These are phyloP conservation scores for Ceratina japonica DNA, from an alignment of 1,140 invertebrate species.

Conservation along the genomic window DNA sequence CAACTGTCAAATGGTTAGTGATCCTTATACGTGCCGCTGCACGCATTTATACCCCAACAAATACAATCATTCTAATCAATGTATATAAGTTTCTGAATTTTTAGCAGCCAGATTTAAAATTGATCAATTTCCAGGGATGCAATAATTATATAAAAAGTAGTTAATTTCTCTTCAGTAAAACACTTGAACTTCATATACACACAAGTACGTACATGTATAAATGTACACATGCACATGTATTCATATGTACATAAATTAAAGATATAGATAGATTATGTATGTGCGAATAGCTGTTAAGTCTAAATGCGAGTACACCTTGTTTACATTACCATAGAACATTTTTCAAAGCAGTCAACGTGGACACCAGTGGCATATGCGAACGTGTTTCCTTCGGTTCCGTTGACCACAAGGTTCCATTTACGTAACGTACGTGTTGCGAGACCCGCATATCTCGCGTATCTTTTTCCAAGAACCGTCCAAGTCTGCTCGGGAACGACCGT, in stretches of 20 bases:
- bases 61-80: no score
- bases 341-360: not conserved
- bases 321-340: slow-evolving; percentile 2
- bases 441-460: slow-evolving; percentile 29
- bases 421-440: slow-evolving; percentile 48
- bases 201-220: not conserved
- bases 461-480: slow-evolving; percentile 12
- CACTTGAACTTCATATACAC: not conserved
- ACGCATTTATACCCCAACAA: not conserved
- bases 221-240: no score
- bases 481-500: not conserved
- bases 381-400: slow-evolving; percentile 34
- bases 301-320: not conserved
- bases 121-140: not conserved
- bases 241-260: no score
- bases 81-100: no score
- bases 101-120: no score
- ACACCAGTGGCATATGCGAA: not conserved
- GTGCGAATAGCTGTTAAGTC: no score
- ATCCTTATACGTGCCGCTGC: not conserved
- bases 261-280: no score
- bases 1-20: slow-evolving; percentile 47
- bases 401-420: slow-evolving; percentile 46
- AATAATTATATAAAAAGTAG: not conserved
- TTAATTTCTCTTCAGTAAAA: not conserved